Base-by-base conservation (phyloP, 2,888 invertebrate species). In the Polyploca ridens region DNA sequence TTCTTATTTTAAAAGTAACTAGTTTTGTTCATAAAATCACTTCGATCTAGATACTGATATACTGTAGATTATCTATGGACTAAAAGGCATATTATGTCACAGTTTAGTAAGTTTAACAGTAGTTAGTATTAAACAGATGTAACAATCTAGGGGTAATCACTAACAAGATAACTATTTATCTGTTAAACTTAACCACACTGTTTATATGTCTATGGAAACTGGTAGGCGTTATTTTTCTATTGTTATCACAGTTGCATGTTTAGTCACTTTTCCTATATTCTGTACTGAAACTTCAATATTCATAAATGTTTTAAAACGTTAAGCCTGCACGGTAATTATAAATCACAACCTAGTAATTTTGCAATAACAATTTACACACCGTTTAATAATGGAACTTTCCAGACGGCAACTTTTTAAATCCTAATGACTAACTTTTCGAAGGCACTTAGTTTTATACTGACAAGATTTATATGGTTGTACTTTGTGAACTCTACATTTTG, bases 401-500 rank as follows among this genome's bases (percentile, higher is more conserved):
- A 71, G 80, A 78, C 81, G 81, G 86, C 81, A 83, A 87, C 77
- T 84, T 88, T 89, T 89, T 89, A 90, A 90, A 86, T 77, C 82
- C 93, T 94, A 94, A 92, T 93, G 94, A 94, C 94, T 94, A 94
- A 91, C 79, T 83, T 88, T 90, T 89, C 75, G 80, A 94, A 93
- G 94, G 93, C 94, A 94, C 94, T 93, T 93, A 91, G 88, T 89
- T 90, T 84, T 87, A 86, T 84, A 90, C 80, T 92, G 93, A 93
- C 91, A 90, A 91, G 93, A 93, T 79, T 89, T 84, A 85, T 82
- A 86, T 84, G 86, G 88, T 93, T 93, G 93, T 92, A 93, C 92
- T 91, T 85, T 85, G 86, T 87, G 89, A 87, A 86, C 81, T 86
- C 83, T 89, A 92, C 91, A 90, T 89, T 84, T 90, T 92, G 93